phyloP scores from a whole-genome alignment of 2,113 vertebrate genomes.

The Stictonetta naevosa region DNA sequence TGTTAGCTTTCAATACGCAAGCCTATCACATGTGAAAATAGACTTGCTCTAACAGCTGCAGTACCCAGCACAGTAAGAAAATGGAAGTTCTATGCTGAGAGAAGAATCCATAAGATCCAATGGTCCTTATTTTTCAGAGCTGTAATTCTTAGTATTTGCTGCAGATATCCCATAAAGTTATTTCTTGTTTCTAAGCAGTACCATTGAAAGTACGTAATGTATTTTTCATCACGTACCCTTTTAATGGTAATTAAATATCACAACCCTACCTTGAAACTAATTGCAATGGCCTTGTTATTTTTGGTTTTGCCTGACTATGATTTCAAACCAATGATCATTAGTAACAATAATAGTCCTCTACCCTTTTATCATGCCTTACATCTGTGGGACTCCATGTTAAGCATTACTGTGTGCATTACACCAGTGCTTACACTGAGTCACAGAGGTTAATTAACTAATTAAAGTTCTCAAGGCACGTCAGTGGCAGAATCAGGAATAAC shows the following conservation, averaged over 20 bases:
- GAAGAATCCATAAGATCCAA: not conserved
- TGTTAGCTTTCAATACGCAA: not conserved
- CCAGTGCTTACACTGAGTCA: constrained; percentile 45
- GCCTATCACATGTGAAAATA: not conserved
- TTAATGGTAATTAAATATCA: constrained; percentile 48
- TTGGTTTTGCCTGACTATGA: constrained; percentile 52
- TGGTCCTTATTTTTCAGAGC: not conserved
- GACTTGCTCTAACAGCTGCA: not conserved
- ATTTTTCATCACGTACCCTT: constrained; percentile 48
- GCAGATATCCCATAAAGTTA: not conserved
- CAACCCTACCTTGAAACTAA: constrained; percentile 35
- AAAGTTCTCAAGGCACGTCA: not conserved
- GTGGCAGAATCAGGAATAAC: constrained; percentile 1
- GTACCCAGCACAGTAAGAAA: not conserved
- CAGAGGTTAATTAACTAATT: constrained; percentile 62
- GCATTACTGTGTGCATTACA: constrained; percentile 33
- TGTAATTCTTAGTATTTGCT: not conserved
- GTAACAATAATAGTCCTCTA: constrained; percentile 42
- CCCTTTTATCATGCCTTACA: constrained; percentile 47
- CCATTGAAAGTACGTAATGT: not conserved
- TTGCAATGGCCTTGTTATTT: constrained; percentile 53
- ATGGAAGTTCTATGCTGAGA: not conserved
- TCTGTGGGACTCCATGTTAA: constrained; percentile 12
- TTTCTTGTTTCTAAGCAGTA: not conserved
- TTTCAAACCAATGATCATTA: constrained; percentile 54